These are phyloP conservation scores for Cygnus atratus DNA, from an alignment of 2,113 vertebrate species.

Conservation along the genomic window DNA sequence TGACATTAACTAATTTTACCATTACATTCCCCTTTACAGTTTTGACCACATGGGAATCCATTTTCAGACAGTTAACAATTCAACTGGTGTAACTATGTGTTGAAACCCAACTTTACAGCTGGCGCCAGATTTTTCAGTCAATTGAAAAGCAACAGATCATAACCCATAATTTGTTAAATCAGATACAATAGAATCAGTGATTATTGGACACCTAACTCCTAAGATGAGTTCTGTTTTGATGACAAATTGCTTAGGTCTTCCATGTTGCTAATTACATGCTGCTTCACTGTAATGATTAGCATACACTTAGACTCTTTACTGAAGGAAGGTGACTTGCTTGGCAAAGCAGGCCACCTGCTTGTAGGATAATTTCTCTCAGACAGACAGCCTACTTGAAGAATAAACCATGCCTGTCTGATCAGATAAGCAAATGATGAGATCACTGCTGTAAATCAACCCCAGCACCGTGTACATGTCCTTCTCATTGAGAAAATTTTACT, in stretches of 20 bases:
- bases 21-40: background rate
- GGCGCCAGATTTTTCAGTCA: background rate
- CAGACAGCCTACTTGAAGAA: background rate
- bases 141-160: conserved; percentile 1
- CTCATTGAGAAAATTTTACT: background rate
- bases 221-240: background rate
- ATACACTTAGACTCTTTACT: background rate
- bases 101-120: background rate
- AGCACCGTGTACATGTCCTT: background rate
- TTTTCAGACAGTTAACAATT: conserved; percentile 1
- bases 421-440: background rate
- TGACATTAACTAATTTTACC: background rate
- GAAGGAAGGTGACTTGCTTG: background rate
- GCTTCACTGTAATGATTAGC: conserved; percentile 1
- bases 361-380: background rate
- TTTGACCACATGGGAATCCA: background rate
- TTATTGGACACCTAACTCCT: background rate
- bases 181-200: background rate
- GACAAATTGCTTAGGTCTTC: conserved; percentile 18
- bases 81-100: background rate
- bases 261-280: background rate
- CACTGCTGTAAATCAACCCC: background rate
- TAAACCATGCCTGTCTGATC: conserved; percentile 2
- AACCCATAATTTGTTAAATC: conserved; percentile 2
- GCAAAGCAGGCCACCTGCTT: conserved; percentile 4